Base-by-base conservation (phyloP, 2,888 invertebrate genomes). In the Neria commutata region DNA sequence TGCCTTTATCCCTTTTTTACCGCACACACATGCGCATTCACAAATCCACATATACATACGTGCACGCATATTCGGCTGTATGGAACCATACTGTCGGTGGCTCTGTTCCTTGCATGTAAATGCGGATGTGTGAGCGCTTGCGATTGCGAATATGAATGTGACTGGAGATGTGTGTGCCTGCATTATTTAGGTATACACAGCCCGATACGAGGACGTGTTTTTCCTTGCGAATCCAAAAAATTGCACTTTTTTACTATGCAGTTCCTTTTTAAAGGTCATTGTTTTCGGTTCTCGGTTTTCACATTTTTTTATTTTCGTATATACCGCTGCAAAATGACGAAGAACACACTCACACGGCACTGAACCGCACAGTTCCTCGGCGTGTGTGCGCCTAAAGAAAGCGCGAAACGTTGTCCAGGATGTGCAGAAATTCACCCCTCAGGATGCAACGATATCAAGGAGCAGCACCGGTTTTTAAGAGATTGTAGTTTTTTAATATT, bases 161-260 rank as follows among this genome's bases (percentile, higher is more conserved):
- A n/a, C n/a, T n/a, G n/a, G n/a, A n/a, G n/a, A n/a, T n/a, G n/a
- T n/a, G n/a, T 21, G 19, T 33, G 49, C 49, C 49, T 49, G 49
- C 49, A 49, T 49, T n/a, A n/a, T n/a, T n/a, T n/a, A n/a, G n/a
- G n/a, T n/a, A n/a, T n/a, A n/a, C n/a, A n/a, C n/a, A 49, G 49
- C 49, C 17, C 25, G 29, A 49, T 3, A 49, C 62, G 21, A 23
- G 21, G 23, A 37, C 37, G 51, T 37, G 37, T 60, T 61, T 61
- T 60, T 66, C 60, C 64, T 63, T 58, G 65, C 63, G 64, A 66
- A 68, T 61, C 61, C 60, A 60, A 61, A 63, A 62, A 54, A 65
- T 63, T 63, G 67, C 62, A 64, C 40, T 60, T 61, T 60, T 63
- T 58, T 54, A 46, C 64, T 57, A 60, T 61, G 40, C 40, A 51